phyloP scores from a whole-genome alignment of 2,113 vertebrate species.

The Sphyrna mokarran region DNA sequence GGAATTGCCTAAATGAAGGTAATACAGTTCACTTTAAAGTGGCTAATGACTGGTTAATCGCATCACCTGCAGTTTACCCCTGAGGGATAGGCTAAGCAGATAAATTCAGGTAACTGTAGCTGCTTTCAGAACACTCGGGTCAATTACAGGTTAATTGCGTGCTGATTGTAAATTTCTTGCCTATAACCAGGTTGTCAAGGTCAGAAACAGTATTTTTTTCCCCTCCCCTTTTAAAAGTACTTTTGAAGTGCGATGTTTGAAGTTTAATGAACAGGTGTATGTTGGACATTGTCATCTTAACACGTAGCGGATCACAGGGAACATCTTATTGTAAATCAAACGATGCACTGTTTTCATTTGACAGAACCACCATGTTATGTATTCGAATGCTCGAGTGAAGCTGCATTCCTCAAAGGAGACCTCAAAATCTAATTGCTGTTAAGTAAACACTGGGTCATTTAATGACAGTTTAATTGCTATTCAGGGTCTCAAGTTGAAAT shows the following conservation, averaged over 20 bases:
- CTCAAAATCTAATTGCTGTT: slow-evolving; percentile 21
- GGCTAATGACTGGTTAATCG: background rate
- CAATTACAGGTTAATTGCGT: background rate
- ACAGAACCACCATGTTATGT: background rate
- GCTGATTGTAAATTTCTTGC: background rate
- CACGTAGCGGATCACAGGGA: background rate
- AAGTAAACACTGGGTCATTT: slow-evolving; percentile 4
- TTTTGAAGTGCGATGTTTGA: background rate
- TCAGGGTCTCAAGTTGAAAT: background rate
- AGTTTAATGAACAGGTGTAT: background rate
- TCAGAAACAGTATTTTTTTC: background rate
- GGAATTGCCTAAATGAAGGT: background rate
- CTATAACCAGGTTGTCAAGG: background rate
- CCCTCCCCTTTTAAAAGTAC: background rate
- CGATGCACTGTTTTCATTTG: background rate
- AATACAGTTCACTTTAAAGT: background rate
- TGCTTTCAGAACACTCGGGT: background rate
- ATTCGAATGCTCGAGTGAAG: background rate
- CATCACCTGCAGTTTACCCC: background rate
- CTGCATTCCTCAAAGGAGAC: background rate
- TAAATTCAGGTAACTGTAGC: background rate
- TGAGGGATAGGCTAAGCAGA: background rate
- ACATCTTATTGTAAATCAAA: background rate
- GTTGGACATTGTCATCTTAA: background rate
- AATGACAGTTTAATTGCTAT: background rate